Conservation (phyloP, 2,797 vertebrate species). For the Molossus molossus region DNA sequence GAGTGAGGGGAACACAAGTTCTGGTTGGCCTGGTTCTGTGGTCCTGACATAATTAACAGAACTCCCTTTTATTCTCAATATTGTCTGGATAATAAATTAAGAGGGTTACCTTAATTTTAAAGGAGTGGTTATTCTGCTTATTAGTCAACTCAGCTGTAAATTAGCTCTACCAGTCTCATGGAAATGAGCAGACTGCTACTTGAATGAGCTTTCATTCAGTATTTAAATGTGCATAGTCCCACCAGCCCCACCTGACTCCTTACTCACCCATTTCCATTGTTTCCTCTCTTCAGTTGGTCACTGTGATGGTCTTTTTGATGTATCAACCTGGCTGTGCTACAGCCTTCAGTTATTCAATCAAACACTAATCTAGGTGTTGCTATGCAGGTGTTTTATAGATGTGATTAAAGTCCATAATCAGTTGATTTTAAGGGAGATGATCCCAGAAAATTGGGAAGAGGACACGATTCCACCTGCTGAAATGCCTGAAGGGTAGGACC, state of each 20-base stretch:
- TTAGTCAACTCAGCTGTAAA: neutral
- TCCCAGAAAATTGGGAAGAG: neutral
- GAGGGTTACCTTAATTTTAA: neutral
- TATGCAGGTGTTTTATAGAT: neutral
- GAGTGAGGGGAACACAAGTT: neutral
- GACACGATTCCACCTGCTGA: neutral
- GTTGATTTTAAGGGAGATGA: neutral
- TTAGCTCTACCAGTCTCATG: neutral
- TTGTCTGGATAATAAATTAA: conserved; percentile 8
- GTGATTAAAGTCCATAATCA: neutral
- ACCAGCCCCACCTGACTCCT: neutral
- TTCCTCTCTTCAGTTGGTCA: neutral
- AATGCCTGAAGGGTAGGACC: neutral
- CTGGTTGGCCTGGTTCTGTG: neutral
- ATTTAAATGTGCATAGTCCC: neutral
- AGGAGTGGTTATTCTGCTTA: neutral
- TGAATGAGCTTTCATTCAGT: neutral
- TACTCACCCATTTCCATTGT: neutral
- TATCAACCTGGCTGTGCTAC: neutral
- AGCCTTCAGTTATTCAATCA: neutral
- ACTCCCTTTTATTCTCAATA: neutral
- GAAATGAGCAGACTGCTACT: neutral
- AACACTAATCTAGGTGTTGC: neutral
- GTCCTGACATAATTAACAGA: neutral
- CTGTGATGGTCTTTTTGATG: neutral